Conservation (phyloP, 2,888 invertebrate species). For the Diaperis boleti region DNA sequence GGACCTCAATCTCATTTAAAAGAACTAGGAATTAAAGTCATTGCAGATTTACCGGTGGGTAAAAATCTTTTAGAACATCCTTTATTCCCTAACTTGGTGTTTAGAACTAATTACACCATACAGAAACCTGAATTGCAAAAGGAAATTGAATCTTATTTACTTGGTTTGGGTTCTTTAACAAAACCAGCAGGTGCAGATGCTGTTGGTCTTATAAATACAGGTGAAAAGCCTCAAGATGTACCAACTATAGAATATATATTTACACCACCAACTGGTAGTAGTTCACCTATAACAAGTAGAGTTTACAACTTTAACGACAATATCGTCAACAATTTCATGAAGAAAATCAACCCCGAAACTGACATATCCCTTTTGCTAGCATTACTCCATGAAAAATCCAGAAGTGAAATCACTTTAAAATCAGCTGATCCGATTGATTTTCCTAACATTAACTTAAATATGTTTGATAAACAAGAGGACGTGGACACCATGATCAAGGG, state of each 20-base stretch:
- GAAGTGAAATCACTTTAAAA: conserved; percentile 66
- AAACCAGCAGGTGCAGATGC: conserved; percentile 1
- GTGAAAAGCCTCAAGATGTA: neutral
- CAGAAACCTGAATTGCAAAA: neutral
- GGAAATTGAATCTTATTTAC: neutral
- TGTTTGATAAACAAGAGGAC: conserved; percentile 65
- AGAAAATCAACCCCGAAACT: neutral
- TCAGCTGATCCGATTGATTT: conserved; percentile 69
- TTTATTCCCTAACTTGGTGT: conserved; percentile 4
- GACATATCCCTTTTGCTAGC: conserved; percentile 63
- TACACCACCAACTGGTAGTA: neutral
- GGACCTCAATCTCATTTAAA: conserved; percentile 22
- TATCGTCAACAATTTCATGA: conserved; percentile 17
- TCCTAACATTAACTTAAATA: conserved; percentile 73
- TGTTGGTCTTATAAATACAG: conserved; percentile 7
- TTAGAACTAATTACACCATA: conserved; percentile 8
- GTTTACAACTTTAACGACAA: conserved; percentile 19
- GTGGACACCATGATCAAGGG: conserved; percentile 67
- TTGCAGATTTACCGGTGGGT: conserved; percentile 20
- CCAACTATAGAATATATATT: conserved; percentile 16
- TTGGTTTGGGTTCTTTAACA: conserved; percentile 9
- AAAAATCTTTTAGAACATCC: conserved; percentile 5
- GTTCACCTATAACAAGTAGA: conserved; percentile 1
- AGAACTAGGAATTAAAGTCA: conserved; percentile 4
- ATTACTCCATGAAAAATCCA: conserved; percentile 69